These are phyloP conservation scores for Amblyopsis hoosieri DNA, from an alignment of 2,797 vertebrate genomes.

Conservation along the genomic window DNA sequence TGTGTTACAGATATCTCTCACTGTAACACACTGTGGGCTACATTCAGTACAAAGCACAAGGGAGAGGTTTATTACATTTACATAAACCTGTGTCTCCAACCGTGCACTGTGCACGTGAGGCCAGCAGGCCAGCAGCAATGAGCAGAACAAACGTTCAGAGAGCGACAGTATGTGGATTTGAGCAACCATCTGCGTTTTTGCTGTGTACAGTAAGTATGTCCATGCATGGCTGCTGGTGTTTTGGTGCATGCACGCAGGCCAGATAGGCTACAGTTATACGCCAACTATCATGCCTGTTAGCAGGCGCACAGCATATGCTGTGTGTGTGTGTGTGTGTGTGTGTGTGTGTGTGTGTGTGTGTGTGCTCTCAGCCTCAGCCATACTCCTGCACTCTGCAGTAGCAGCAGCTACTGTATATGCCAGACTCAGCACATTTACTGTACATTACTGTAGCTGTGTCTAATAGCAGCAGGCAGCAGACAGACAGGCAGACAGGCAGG, in stretches of 20 bases:
- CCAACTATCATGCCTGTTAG: too few relatives aligned
- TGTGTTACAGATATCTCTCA: too few relatives aligned
- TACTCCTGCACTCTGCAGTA: conserved; percentile 5
- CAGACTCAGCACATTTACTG: not conserved
- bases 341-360: not conserved
- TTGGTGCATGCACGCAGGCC: not conserved
- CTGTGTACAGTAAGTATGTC: not conserved
- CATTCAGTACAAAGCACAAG: too few relatives aligned
- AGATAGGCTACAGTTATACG: too few relatives aligned
- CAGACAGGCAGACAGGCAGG: too few relatives aligned
- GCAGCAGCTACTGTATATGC: not conserved
- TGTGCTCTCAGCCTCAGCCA: not conserved
- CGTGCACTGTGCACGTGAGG: conserved; percentile 23
- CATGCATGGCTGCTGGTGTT: not conserved
- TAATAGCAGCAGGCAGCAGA: not conserved
- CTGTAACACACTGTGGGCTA: too few relatives aligned
- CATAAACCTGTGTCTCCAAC: not conserved
- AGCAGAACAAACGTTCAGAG: conserved; percentile 44
- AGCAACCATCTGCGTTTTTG: conserved; percentile 37
- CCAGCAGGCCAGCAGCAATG: conserved; percentile 20
- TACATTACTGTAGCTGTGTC: not conserved
- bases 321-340: too few relatives aligned
- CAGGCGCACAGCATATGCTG: too few relatives aligned
- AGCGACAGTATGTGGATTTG: conserved; percentile 50
- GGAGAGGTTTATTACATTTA: not conserved